Conservation (phyloP, 2,797 vertebrate species). For the Dromococcyx pavoninus region DNA sequence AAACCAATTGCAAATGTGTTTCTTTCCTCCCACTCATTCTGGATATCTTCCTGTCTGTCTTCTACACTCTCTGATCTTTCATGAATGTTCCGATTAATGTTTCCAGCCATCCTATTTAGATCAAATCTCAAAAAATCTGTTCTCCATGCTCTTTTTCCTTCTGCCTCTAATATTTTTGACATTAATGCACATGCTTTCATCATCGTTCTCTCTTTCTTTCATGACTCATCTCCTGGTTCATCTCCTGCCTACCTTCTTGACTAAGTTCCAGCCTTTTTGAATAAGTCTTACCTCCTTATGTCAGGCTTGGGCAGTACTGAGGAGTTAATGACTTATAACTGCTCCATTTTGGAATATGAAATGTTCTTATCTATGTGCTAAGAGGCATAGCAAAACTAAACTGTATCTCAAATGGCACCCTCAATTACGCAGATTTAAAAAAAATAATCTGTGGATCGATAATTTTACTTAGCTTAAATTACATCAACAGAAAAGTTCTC, state of each 20-base stretch:
- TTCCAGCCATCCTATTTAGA: neutral
- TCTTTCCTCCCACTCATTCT: neutral
- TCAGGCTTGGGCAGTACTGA: neutral
- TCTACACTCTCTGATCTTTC: neutral
- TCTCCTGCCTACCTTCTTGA: neutral
- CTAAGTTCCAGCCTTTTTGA: neutral
- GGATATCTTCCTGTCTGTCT: neutral
- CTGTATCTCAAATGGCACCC: neutral
- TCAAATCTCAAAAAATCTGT: neutral
- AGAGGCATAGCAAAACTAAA: neutral
- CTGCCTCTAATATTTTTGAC: neutral
- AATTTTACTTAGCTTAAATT: neutral
- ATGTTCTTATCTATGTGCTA: neutral
- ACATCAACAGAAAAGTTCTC: neutral
- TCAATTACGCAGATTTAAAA: neutral
- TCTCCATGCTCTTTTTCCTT: neutral
- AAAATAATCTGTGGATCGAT: neutral
- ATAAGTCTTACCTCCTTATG: neutral
- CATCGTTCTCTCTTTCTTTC: neutral
- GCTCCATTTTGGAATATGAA: neutral
- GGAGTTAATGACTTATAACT: neutral
- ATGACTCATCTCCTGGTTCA: neutral
- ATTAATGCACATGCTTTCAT: neutral
- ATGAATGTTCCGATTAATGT: neutral
- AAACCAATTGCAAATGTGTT: neutral